Base-by-base conservation (phyloP, 2,797 vertebrate species). In the Falco biarmicus region DNA sequence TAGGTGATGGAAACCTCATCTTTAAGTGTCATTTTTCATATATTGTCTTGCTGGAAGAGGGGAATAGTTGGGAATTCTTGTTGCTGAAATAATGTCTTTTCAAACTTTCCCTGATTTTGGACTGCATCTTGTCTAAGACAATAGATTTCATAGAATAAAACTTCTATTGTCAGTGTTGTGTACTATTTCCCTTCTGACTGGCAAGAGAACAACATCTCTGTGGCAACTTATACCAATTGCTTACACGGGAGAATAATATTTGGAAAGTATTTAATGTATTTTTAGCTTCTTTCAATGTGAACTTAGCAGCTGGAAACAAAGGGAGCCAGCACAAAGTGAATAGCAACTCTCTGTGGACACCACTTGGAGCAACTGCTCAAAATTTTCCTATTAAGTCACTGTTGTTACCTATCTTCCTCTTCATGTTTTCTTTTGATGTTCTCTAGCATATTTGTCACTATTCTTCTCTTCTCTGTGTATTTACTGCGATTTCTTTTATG, bases 221-320 rank as follows among this genome's bases (percentile, higher is more conserved):
- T 85, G 84, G 69, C 71, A 93, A 87, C 71, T 89, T 89, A 61
- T 1, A 80, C 85, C 84, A 85, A 10, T 87, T 93, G 45, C 68
- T 94, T 93, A 84, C 47, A 41, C 65, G 47, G 48, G 75, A 85
- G 87, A 95, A 82, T 85, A 93, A 39, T 94, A 86, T 87, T 93
- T 90, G 88, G 75, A 85, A 91, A 95, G 71, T n/a, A 45, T 85
- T 94, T 94, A 7, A 71, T 69, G 24, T 96, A 43, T 92, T 94
- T 95, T 95, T 95, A 94, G 81, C 57, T 75, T 91, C 64, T 89
- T 87, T 89, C 45, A 84, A 20, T 87, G 54, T 95, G 90, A 89
- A 71, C 29, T 94, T 93, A 87, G 76, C 75, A 85, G 92, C 86
- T 96, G 89, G 90, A 94, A 95, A 68, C 26, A 83, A 68, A 60